Evolutionary conservation across 2,797 vertebrate species (phyloP).

Genomic region (Cynodonichthys magdalenae): DNA sequence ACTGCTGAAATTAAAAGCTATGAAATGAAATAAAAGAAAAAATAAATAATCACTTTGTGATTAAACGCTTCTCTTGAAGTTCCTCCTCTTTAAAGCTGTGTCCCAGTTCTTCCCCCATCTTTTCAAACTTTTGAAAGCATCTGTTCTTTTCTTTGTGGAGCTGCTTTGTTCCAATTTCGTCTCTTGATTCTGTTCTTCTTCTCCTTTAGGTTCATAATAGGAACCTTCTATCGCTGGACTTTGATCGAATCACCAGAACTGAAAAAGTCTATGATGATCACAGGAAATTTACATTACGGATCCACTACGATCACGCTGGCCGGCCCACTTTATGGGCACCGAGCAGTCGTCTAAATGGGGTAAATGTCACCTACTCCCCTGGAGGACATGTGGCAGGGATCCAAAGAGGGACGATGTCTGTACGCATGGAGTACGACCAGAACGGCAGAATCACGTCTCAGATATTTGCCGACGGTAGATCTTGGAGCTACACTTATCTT

Average conservation of each 20-base stretch:
- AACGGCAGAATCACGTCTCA: conserved; percentile 91
- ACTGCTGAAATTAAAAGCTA: conserved; percentile 65
- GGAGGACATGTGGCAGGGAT: conserved; percentile 94
- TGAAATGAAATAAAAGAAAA: conserved; percentile 53
- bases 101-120: conserved; percentile 20
- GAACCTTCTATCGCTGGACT: conserved; percentile 95
- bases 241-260: conserved; percentile 96
- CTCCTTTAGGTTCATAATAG: conserved; percentile 92
- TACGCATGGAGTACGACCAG: conserved; percentile 97
- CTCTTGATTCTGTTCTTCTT: conserved; percentile 7
- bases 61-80: conserved; percentile 45
- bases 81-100: conserved; percentile 39
- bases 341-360: conserved; percentile 93
- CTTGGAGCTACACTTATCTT: conserved; percentile 98
- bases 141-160: conserved; percentile 11
- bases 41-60: conserved; percentile 54
- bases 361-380: conserved; percentile 95
- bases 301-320: conserved; percentile 94
- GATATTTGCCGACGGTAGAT: conserved; percentile 97
- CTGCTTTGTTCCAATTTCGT: conserved; percentile 14
- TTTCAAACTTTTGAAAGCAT: conserved; percentile 25
- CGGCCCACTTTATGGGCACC: conserved; percentile 98
- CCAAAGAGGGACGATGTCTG: conserved; percentile 97
- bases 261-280: conserved; percentile 99
- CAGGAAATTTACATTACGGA: conserved; percentile 95